Evolutionary conservation across 2,113 vertebrate genomes (phyloP), one percentile per base, ranked within the genome.

Genomic region (Cavia porcellus): DNA sequence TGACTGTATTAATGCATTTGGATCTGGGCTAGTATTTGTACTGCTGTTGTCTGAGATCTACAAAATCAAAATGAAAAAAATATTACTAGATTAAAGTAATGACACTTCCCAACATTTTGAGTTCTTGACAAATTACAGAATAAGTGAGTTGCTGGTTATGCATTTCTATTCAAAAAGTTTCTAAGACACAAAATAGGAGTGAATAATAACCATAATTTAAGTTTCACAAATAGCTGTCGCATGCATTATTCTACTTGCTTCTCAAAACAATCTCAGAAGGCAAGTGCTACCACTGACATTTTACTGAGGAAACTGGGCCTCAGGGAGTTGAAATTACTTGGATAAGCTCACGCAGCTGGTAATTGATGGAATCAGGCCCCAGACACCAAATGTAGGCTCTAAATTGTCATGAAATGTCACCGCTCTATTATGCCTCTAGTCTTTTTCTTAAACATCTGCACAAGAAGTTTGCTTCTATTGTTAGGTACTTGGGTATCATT

Each of bases 131-230:
- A 97, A 90, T 95, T 94, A 47, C 70, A 92, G 59, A 97, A 95
- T 95, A 96, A 97, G 55, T 86, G 77, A 96, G 88, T 92, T 96
- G 70, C 94, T 97, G 59, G 75, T 95, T 97, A 87, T 90, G 64
- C 90, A 94, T 79, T 94, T 97, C 92, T 97, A 88, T 96, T 90
- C 38, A 79, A 94, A 97, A 97, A 89, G 47, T 97, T 97, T 77
- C 86, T 94, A 93, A 92, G 84, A 86, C n/a, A 92, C 57, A 96
- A 97, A 96, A 97, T 94, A 95, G 38, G 45, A 95, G 52, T 88
- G 77, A 96, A 97, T 97, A 96, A 97, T 95, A 97, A 92, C 90
- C 72, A 25, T 86, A 62, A 96, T 96, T 97, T 86, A 80, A 92
- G 83, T 90, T 89, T 97, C 89, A 92, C 90, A 97, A 97, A 97